Evolutionary conservation across 2,888 invertebrate species (phyloP), one percentile per base, ranked within the genome.

Genomic region (Archips crataeganus): DNA sequence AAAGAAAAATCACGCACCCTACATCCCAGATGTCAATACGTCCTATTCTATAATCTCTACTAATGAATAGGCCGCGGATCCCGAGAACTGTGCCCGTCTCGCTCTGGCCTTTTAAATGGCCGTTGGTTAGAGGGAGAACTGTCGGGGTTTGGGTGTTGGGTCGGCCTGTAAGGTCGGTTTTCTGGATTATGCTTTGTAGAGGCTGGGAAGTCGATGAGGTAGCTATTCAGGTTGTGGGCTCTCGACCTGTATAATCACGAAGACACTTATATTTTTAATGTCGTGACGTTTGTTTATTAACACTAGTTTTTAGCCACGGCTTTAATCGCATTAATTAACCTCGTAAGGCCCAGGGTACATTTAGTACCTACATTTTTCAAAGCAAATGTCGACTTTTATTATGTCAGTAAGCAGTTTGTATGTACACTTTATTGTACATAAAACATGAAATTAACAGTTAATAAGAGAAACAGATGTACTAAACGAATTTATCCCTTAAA

Each of bases 21-120:
- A 84, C 88, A 89, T 90, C 91, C 92, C 92, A 89, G 87, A 91
- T 93, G 93, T 93, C 93, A 93, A 92, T 92, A 93, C 91, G 92
- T 92, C 92, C 91, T 88, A 85, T 57, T 57, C 79, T 79, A 84
- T 92, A 92, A 90, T 90, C 91, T 88, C 90, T 84, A 91, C 94
- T 94, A 94, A 94, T 94, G 94, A 94, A 92, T 92, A 91, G 93
- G 87, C 87, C 91, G 79, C 84, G 86, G 80, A 79, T 80, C 85
- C 84, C 84, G 88, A 86, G 85, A 91, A 84, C 77, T 85, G 80
- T 76, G 77, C 77, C 84, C 80, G 81, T 93, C 94, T 87, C 90
- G 81, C 78, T 94, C 87, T 76, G 79, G 73, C 89, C 32, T 81
- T 77, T 74, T 77, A 79, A 76, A 75, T 73, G 72, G 69, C 71